A percentile compares a stretch with the other conserved stretches of the same genome.
phyloP scores from a whole-genome alignment of 1,140 invertebrate genomes.

The Protaetia brevitarsis region DNA sequence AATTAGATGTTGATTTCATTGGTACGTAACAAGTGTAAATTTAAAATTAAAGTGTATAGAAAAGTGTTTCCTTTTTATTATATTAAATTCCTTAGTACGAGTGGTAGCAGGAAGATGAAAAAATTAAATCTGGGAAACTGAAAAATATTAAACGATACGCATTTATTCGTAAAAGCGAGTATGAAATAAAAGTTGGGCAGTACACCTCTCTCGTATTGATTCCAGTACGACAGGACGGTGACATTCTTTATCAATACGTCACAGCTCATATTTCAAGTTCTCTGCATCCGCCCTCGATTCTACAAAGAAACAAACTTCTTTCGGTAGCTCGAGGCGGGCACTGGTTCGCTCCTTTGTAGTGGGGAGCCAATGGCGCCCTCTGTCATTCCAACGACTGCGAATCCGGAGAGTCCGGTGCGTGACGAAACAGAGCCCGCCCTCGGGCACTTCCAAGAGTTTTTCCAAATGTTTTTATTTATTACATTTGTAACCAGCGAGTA shows the following conservation, averaged over 20 bases:
- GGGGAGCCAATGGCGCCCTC: slow-evolving; percentile 34
- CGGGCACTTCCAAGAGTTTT: slow-evolving; percentile 47
- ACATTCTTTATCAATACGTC: slow-evolving; percentile 61
- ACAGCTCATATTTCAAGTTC: slow-evolving; percentile 52
- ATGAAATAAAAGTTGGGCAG: slow-evolving; percentile 34
- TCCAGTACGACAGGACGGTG: slow-evolving; percentile 55
- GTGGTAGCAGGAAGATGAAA: too few relatives aligned
- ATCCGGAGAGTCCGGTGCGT: slow-evolving; percentile 31
- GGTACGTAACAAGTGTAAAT: too few relatives aligned
- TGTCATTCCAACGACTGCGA: slow-evolving; percentile 45
- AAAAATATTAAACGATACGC: not conserved
- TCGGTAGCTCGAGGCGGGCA: slow-evolving; percentile 41
- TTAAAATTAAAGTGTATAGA: too few relatives aligned
- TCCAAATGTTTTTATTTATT: slow-evolving; percentile 66
- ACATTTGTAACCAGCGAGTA: slow-evolving; percentile 61
- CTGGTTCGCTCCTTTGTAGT: slow-evolving; percentile 23
- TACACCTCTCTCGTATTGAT: slow-evolving; percentile 47
- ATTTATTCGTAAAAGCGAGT: slow-evolving; percentile 1
- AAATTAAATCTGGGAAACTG: slow-evolving; percentile 2
- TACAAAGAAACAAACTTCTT: slow-evolving; percentile 51
- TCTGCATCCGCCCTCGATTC: slow-evolving; percentile 48
- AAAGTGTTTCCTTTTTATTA: too few relatives aligned
- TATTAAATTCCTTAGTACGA: too few relatives aligned
- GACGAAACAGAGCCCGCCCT: slow-evolving; percentile 38
- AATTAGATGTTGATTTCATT: too few relatives aligned